Percentiles rank a stretch among this genome's conserved stretches.
phyloP scores from a whole-genome alignment of 2,797 vertebrate species.

The Bovichtus diacanthus region DNA sequence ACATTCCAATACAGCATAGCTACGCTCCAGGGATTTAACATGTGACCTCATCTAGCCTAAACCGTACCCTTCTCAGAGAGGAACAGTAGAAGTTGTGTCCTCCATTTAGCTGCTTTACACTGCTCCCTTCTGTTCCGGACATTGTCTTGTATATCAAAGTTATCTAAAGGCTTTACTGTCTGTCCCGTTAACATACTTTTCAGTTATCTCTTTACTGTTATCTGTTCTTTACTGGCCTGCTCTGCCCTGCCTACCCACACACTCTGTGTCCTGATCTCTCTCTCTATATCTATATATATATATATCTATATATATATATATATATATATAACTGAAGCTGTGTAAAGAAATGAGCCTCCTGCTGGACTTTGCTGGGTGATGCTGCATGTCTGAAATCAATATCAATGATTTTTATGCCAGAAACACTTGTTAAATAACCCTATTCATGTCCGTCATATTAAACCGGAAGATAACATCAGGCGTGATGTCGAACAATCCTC shows the following conservation, averaged over 20 bases:
- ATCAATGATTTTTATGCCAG: neutral
- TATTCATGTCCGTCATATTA: neutral
- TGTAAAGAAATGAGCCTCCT: constrained; percentile 1
- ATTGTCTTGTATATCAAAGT: constrained; percentile 16
- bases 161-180: neutral
- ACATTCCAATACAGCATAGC: constrained; percentile 70
- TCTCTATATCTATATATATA: too few species aligned
- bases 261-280: too few species aligned
- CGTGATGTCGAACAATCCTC: neutral
- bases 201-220: neutral
- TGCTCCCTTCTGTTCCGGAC: constrained; percentile 4
- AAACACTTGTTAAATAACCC: neutral
- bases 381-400: constrained; percentile 8
- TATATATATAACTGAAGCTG: neutral
- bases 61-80: constrained; percentile 40
- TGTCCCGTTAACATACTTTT: constrained; percentile 29
- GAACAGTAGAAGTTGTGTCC: constrained; percentile 55
- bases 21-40: constrained; percentile 63
- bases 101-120: neutral
- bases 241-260: constrained; percentile 7
- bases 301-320: too few species aligned
- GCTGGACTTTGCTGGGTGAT: neutral
- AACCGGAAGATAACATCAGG: neutral
- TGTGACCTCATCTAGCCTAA: constrained; percentile 67
- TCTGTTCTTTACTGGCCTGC: constrained; percentile 18